Percentiles rank a stretch among this genome's conserved stretches.
Evolutionary conservation across 2,888 invertebrate species (phyloP).

Genomic region (Papilio elwesi): DNA sequence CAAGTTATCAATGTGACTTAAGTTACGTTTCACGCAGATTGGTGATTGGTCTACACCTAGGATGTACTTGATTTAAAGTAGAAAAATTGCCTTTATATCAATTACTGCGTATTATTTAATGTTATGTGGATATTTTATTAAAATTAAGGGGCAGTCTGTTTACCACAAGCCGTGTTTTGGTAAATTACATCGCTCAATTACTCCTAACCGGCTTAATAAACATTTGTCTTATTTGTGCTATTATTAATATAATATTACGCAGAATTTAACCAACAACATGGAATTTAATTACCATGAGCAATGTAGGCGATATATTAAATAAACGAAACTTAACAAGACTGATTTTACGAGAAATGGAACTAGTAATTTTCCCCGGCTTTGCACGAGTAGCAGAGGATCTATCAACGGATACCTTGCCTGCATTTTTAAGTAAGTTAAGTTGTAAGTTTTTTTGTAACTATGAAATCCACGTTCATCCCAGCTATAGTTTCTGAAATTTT

Average conservation of each 20-base stretch:
- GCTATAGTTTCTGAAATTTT: no score
- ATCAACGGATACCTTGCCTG: no score
- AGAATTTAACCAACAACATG: slow-evolving; percentile 1
- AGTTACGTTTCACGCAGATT: no score
- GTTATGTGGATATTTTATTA: not conserved
- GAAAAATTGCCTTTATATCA: no score
- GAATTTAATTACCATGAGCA: slow-evolving; percentile 18
- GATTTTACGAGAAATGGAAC: not conserved
- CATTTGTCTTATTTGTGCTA: slow-evolving; percentile 6
- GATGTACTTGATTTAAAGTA: no score
- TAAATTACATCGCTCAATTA: slow-evolving; percentile 7
- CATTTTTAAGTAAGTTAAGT: no score
- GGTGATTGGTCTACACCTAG: no score
- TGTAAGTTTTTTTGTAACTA: no score
- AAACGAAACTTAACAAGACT: not conserved
- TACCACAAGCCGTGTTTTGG: slow-evolving; percentile 4
- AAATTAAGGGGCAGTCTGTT: not conserved
- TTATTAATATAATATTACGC: slow-evolving; percentile 10
- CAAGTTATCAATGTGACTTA: no score
- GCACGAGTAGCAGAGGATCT: no score
- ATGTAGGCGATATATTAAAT: not conserved
- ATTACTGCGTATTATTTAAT: not conserved
- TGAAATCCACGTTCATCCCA: no score
- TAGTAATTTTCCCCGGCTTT: no score
- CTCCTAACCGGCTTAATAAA: slow-evolving; percentile 16